A percentile compares a stretch with the other conserved stretches of the same genome.
Conservation (phyloP, 2,888 invertebrate species). For the Boloria euphrosyne region DNA sequence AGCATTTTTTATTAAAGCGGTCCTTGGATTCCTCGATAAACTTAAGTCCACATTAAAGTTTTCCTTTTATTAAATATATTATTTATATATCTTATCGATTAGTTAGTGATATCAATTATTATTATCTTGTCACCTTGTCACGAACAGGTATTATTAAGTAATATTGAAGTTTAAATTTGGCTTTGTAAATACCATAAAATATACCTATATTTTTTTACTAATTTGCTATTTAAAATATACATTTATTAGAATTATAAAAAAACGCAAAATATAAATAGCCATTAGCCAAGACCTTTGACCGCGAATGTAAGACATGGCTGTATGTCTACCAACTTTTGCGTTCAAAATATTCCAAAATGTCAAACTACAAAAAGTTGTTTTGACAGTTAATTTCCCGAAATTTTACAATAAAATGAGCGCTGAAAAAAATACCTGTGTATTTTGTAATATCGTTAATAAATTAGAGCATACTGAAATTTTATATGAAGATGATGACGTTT, state of each 20-base stretch:
- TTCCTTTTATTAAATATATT: too few species aligned
- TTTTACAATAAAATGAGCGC: constrained; percentile 9
- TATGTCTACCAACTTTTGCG: constrained; percentile 15
- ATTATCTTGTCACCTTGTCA: not conserved
- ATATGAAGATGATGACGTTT: constrained; percentile 87
- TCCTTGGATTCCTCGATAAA: too few species aligned
- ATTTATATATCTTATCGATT: too few species aligned
- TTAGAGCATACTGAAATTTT: constrained; percentile 83
- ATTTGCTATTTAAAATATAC: not conserved
- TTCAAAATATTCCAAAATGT: constrained; percentile 10
- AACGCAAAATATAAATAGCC: not conserved
- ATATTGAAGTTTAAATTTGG: too few species aligned
- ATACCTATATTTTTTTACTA: not conserved
- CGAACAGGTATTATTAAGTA: too few species aligned
- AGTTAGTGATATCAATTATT: not conserved
- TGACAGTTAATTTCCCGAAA: constrained; percentile 11
- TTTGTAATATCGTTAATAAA: constrained; percentile 88
- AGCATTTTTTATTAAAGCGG: too few species aligned
- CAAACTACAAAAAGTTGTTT: constrained; percentile 1
- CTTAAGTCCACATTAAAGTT: too few species aligned
- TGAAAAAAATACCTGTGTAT: constrained; percentile 82
- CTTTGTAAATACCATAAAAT: too few species aligned
- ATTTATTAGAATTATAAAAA: not conserved
- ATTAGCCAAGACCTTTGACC: constrained; percentile 9
- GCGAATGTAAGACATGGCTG: constrained; percentile 8